Evolutionary conservation across 1,140 invertebrate species (phyloP), one percentile per base, ranked within the genome.

Genomic region (Pseudomyrmex cubaensis): DNA sequence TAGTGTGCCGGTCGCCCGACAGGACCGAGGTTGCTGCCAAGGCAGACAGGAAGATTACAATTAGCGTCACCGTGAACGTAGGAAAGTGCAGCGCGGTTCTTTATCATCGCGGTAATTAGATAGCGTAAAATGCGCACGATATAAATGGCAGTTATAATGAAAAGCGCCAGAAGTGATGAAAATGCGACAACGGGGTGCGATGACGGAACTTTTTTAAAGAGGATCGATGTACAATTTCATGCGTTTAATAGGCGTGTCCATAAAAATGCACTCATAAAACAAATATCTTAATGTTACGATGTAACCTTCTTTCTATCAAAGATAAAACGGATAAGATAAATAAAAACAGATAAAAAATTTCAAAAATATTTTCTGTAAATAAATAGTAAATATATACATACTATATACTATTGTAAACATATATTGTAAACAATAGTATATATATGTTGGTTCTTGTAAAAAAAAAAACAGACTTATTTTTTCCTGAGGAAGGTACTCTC

Each of bases 1-100:
- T 72, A 80, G 67, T 56, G 61, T 13, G 9, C 17, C 13, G 17
- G 12, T 1, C 48, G 35, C 25, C 9, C 1, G 15, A n/a, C 48
- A 48, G 15, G 46, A 80, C 82, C 50, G 67, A 85, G 74, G 20
- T 82, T 73, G 75, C 44, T 80, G 63, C 54, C 63, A 82, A 85
- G 85, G 63, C 17, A 86, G 56, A 61, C 12, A 44, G 22, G 64
- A 66, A 67, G 35, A 86, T 86, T 80, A 63, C 63, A 75, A 82
- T 82, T 82, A 75, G 35, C 13, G 25, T 3, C 46, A 56, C 35
- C 5, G 61, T 44, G 17, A 17, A 66, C 50, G 22, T 46, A 72
- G 59, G 7, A 67, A 66, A 73, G 46, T 80, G 44, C 20, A 48
- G 20, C 3, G 44, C 8, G 52, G 44, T 46, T 70, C 46, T 78